Evolutionary conservation across 2,888 invertebrate species (phyloP), one percentile per base, ranked within the genome.

Genomic region (Caenorhabditis sulstoni): DNA sequence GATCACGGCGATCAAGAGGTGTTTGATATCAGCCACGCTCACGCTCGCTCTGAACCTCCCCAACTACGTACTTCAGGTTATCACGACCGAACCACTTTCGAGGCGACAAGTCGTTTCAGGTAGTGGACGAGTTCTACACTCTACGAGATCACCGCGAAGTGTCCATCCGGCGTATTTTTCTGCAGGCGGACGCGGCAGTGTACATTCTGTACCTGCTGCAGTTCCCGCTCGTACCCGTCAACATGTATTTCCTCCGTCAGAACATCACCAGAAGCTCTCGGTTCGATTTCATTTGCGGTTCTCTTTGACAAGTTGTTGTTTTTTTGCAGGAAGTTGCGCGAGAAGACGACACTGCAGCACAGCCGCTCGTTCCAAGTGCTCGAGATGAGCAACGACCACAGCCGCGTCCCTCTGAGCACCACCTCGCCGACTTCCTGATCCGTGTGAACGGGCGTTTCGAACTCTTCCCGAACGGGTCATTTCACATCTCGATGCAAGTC

Each of bases 121-220:
- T 84, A 4, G 62, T 81, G 16, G 84, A 85, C 53, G 82, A 85
- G 59, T 85, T 83, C 65, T 73, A 73, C 47, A 45, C 61, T 4
- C 62, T 82, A 4, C 76, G 79, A n/a, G 50, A 70, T 0, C 59
- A 70, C 41, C n/a, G 16, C 5, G 53, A 79, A 22, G 44, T 79
- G 16, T 58, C 59, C 1, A 49, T 70, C 23, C 70, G 79, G 7
- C 53, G 74, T 4, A 58, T 47, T 2, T 76, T 76, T 23, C 64
- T 76, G 3, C 62, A 80, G 73, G 82, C 81, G 8, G 85, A 85
- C 44, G 81, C 85, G 2, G 70, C 79, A 12, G 81, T 80, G 44
- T 85, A 85, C 65, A 75, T 85, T 20, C 81, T 83, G 4, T 85
- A 85, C 45, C 78, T 85, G 1, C 64, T 85, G 12, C 85, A 85